Conservation (phyloP, 2,113 vertebrate species). For the Megaceryle maxima region DNA sequence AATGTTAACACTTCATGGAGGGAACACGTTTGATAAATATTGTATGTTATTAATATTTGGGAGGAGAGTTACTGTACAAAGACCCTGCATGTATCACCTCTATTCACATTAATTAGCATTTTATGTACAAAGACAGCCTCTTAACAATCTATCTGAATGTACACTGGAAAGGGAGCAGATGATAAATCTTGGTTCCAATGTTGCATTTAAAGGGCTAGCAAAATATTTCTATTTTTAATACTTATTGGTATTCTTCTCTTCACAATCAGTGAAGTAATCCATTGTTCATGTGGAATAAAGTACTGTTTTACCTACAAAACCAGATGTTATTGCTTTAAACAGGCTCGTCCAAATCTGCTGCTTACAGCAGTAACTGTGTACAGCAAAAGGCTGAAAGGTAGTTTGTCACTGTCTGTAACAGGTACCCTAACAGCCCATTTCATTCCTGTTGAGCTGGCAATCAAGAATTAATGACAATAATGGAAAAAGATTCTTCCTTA, state of each 20-base stretch:
- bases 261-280: background rate
- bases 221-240: constrained; percentile 11
- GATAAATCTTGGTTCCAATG: background rate
- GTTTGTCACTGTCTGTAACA: constrained; percentile 33
- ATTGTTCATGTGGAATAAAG: background rate
- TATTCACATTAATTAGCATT: background rate
- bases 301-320: constrained; percentile 21
- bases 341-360: background rate
- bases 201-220: background rate
- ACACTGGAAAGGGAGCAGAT: background rate
- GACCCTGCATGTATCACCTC: background rate
- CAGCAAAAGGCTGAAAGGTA: background rate
- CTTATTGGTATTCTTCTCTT: background rate
- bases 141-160: background rate
- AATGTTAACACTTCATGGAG: background rate
- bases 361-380: constrained; percentile 21
- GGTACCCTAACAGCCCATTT: background rate
- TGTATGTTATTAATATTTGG: background rate
- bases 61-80: background rate
- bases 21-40: background rate
- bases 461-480: constrained; percentile 50
- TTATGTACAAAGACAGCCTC: background rate
- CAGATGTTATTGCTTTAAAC: constrained; percentile 5
- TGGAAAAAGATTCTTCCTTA: constrained; percentile 28
- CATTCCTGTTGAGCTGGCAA: background rate